Conservation (phyloP, 2,797 vertebrate genomes). For the Paratrypauchen microcephalus region DNA sequence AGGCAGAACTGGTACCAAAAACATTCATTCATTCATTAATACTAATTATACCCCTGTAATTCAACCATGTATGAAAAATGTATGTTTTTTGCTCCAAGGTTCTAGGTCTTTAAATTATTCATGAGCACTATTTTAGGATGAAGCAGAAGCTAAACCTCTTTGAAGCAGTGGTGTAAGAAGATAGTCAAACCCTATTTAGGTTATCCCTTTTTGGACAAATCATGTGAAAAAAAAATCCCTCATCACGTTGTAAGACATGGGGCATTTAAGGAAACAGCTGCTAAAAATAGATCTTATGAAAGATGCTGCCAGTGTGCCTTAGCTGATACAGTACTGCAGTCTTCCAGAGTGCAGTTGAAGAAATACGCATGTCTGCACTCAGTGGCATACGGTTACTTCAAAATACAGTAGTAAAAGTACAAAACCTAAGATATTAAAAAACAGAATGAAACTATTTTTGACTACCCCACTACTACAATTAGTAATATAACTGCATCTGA, state of each 20-base stretch:
- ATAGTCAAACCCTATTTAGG: not conserved
- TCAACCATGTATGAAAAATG: constrained; percentile 63
- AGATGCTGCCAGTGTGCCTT: not conserved
- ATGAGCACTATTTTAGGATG: constrained; percentile 62
- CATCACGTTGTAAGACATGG: not conserved
- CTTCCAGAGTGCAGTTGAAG: not conserved
- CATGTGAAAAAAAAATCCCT: not conserved
- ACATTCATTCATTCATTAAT: too few species aligned
- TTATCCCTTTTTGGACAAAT: constrained; percentile 5
- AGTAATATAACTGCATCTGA: not conserved
- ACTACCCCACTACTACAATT: not conserved
- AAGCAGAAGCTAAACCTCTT: constrained; percentile 34
- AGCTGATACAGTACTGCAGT: constrained; percentile 4
- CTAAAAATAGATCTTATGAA: constrained; percentile 13
- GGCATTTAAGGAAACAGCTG: constrained; percentile 1
- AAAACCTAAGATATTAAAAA: not conserved
- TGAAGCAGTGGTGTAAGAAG: constrained; percentile 25
- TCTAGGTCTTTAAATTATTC: constrained; percentile 66
- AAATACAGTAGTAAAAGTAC: not conserved
- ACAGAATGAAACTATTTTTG: not conserved
- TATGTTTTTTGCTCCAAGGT: constrained; percentile 51
- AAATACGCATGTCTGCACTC: not conserved
- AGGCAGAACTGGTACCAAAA: not conserved
- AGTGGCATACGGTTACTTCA: not conserved
- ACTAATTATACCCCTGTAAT: constrained; percentile 43